Evolutionary conservation across 2,797 vertebrate genomes (phyloP), one percentile per base, ranked within the genome.

Genomic region (Menidia menidia): DNA sequence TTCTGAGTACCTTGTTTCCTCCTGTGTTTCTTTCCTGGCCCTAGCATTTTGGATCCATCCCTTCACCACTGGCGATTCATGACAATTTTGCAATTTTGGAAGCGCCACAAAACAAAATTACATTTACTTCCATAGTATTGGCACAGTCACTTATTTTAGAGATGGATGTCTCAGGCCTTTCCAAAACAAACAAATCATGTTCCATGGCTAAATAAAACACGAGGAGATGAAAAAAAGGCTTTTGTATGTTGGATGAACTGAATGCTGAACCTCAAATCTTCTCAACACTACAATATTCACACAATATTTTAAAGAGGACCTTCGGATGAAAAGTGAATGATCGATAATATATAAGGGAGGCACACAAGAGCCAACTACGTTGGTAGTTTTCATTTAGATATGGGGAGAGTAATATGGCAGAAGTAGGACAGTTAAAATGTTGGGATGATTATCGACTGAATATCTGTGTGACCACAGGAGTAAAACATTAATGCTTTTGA

Each of bases 181-280:
- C 15, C 15, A 64, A 68, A 42, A 48, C 13, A 70, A 51, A 53
- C 3, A 35, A 41, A 51, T 41, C 32, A 8, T 15, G 6, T 12
- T 57, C 8, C 63, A 60, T 16, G 18, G 43, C 35, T 43, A 39
- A 60, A 18, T 42, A 62, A 43, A 61, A 54, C 7, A 3, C 50
- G 31, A n/a, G 16, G 33, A 15, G 30, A 52, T 2, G 41, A 32
- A 18, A 13, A 32, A 11, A 44, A 32, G 10, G 12, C 41, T 42
- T 47, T 42, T 48, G 25, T 19, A 41, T 30, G 7, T 33, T 43
- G 16, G 32, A 62, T 58, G 10, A 63, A 51, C 35, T 16, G 3
- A 55, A 30, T 25, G 11, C 16, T 65, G 59, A 19, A 62, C 51
- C 11, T 39, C 3, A 25, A 58, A 3, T 31, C 10, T 57, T 56